These are phyloP conservation scores for Smittia sp. DNA, from an alignment of 2,888 invertebrate species.

Conservation along the genomic window DNA sequence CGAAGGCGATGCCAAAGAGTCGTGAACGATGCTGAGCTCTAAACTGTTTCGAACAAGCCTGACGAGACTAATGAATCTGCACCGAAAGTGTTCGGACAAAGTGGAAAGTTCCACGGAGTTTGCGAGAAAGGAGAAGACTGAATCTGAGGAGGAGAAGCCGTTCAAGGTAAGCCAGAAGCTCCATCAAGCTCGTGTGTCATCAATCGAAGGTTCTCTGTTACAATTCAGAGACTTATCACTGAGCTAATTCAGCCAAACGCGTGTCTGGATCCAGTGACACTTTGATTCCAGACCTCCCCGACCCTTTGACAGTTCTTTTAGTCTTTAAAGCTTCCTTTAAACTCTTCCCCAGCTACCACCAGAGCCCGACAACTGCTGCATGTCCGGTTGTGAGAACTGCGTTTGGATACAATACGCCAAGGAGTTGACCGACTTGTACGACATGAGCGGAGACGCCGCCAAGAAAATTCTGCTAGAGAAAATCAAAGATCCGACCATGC, in stretches of 20 bases:
- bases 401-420: constrained; percentile 91
- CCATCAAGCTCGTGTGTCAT: no score
- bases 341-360: constrained; percentile 54
- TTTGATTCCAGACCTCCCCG: no score
- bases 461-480: constrained; percentile 69
- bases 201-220: no score
- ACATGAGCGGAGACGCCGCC: constrained; percentile 67
- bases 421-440: constrained; percentile 62
- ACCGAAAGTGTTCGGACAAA: no score
- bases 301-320: constrained; percentile 21
- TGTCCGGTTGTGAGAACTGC: constrained; percentile 89
- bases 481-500: constrained; percentile 77
- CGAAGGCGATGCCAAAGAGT: no score
- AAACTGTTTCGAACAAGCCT: no score
- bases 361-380: constrained; percentile 80
- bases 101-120: no score
- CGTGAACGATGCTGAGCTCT: no score
- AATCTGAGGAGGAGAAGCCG: neutral
- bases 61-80: neutral
- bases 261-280: no score
- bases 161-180: neutral
- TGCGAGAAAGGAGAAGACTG: neutral
- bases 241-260: no score
- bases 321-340: no score
- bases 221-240: no score